A percentile compares a stretch with the other conserved stretches of the same genome.
Conservation (phyloP, 2,888 invertebrate genomes). For the Pseudolycoriella hygida region DNA sequence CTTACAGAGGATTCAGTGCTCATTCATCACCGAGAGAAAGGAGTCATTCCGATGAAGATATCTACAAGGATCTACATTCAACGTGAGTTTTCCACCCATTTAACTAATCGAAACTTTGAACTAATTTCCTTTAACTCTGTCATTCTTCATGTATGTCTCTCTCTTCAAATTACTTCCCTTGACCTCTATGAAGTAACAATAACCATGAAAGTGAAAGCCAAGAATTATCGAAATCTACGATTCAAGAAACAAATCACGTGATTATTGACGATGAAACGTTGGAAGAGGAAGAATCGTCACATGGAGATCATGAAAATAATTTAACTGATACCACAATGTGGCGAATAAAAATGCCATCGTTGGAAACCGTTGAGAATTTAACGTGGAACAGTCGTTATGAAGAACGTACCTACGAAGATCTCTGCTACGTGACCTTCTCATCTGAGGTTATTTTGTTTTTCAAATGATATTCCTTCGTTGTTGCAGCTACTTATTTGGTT, state of each 20-base stretch:
- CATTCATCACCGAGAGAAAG: conserved; percentile 37
- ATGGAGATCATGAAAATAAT: conserved; percentile 11
- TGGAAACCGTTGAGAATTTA: conserved; percentile 3
- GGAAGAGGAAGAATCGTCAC: conserved; percentile 19
- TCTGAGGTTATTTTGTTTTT: conserved; percentile 42
- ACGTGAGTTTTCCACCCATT: conserved; percentile 41
- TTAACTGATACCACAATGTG: neutral
- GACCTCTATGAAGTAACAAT: neutral
- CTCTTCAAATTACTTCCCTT: neutral
- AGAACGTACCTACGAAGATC: conserved; percentile 74
- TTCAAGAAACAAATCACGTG: conserved; percentile 18
- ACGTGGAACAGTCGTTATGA: conserved; percentile 32
- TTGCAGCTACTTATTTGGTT: neutral
- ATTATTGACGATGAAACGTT: conserved; percentile 23
- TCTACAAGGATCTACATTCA: conserved; percentile 66
- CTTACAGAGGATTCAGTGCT: conserved; percentile 62
- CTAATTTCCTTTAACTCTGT: neutral
- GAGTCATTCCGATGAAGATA: conserved; percentile 65
- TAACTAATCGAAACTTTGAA: neutral
- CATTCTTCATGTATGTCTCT: neutral
- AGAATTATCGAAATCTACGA: neutral
- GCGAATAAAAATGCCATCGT: neutral
- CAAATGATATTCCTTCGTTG: neutral
- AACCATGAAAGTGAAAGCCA: neutral
- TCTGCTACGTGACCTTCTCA: conserved; percentile 71